Evolutionary conservation across 2,888 invertebrate genomes (phyloP), one percentile per base, ranked within the genome.

Genomic region (Euplexia lucipara): DNA sequence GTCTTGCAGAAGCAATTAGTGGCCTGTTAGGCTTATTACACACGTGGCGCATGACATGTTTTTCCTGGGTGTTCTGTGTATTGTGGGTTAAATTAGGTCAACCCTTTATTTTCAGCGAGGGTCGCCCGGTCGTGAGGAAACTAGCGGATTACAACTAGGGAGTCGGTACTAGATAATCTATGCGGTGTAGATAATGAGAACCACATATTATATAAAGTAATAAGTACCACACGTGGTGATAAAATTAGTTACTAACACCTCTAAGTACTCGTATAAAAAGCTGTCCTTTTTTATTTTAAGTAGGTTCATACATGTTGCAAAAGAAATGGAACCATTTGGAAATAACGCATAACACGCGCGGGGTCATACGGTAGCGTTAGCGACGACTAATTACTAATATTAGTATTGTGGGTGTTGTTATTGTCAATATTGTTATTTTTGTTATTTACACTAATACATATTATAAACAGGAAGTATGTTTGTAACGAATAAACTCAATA

Each of bases 51-150:
- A 18, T 37, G n/a, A 37, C 4, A 62, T 34, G n/a, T 34, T 37
- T 45, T 34, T 34, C 6, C 8, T 12, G 9, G 14, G 26, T 58
- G 22, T 16, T 45, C 1, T 39, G 22, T 32, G 34, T 39, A 18
- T 49, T 48, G 35, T 52, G 12, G 10, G 18, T 57, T 30, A 52
- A 67, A 68, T 59, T 67, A 52, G 67, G 67, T 42, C 48, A 69
- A 56, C 49, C 62, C 63, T 56, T 56, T 68, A 42, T 47, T 68
- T 68, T 59, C 26, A 54, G 18, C n/a, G n/a, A 35, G 35, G 34
- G 44, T 26, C 32, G 30, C 20, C n/a, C n/a, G n/a, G n/a, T n/a
- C n/a, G 20, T 18, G 49, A 51, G 62, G 41, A 52, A 62, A 56
- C 56, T 56, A 30, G 35, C 20, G 51, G 62, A 49, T 54, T 47